These are phyloP conservation scores for Thinocorus orbignyianus DNA, from an alignment of 2,113 vertebrate genomes.

Conservation along the genomic window DNA sequence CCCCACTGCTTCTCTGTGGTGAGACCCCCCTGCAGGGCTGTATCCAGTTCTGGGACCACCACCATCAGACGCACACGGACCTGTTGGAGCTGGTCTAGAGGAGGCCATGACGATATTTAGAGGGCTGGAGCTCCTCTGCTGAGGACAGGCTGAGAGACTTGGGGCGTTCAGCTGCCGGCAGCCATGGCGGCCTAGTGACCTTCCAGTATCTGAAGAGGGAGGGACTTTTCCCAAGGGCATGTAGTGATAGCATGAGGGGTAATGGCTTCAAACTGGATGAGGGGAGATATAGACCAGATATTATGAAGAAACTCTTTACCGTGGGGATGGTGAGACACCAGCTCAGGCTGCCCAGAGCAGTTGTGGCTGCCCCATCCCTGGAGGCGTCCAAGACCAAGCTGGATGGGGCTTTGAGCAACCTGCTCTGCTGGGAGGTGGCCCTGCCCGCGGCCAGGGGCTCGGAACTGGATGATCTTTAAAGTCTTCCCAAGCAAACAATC, in stretches of 20 bases:
- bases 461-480: neutral
- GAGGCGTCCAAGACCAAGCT: neutral
- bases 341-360: neutral
- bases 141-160: neutral
- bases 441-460: neutral
- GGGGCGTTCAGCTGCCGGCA: neutral
- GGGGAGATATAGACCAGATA: neutral
- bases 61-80: neutral
- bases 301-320: neutral
- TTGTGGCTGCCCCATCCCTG: neutral
- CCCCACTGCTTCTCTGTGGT: neutral
- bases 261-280: neutral
- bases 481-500: neutral
- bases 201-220: neutral
- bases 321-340: neutral
- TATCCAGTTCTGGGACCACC: neutral
- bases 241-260: too few species aligned
- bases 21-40: neutral
- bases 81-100: neutral
- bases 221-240: neutral
- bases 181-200: neutral
- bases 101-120: neutral
- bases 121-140: neutral
- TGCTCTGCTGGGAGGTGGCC: neutral
- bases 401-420: neutral